phyloP scores from a whole-genome alignment of 2,797 vertebrate genomes.

The Adrianichthys oophorus region DNA sequence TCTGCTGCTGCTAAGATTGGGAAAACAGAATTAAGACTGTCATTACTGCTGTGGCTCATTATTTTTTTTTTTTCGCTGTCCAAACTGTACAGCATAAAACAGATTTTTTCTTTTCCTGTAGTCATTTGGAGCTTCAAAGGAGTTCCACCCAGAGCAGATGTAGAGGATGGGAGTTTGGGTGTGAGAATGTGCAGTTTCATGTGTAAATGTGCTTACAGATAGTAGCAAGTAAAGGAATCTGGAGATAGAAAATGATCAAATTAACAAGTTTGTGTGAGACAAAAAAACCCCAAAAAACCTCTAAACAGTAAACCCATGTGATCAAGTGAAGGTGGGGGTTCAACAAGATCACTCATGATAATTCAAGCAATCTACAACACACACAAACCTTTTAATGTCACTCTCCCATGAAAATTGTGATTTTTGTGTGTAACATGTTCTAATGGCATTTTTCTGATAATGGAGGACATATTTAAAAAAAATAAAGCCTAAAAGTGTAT shows the following conservation, averaged over 20 bases:
- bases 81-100: slow-evolving; percentile 46
- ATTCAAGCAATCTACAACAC: slow-evolving; percentile 42
- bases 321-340: slow-evolving; percentile 12
- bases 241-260: slow-evolving; percentile 49
- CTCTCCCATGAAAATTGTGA: no score
- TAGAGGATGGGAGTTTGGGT: slow-evolving; percentile 37
- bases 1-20: slow-evolving; percentile 44
- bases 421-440: no score
- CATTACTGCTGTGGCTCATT: slow-evolving; percentile 41
- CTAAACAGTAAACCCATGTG: slow-evolving; percentile 42
- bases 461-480: no score
- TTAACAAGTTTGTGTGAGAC: slow-evolving; percentile 51
- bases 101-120: slow-evolving; percentile 36
- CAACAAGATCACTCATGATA: slow-evolving; percentile 31
- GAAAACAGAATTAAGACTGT: slow-evolving; percentile 46
- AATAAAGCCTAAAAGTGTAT: no score
- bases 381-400: slow-evolving; percentile 27
- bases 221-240: slow-evolving; percentile 34
- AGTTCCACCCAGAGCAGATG: slow-evolving; percentile 36
- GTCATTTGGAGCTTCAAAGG: slow-evolving; percentile 42
- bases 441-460: no score
- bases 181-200: slow-evolving; percentile 20
- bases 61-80: slow-evolving; percentile 36
- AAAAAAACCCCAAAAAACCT: slow-evolving; percentile 34
- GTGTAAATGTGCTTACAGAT: slow-evolving; percentile 55